These are phyloP conservation scores for Brachionus calyciflorus DNA, from an alignment of 1,140 invertebrate genomes.

Conservation along the genomic window DNA sequence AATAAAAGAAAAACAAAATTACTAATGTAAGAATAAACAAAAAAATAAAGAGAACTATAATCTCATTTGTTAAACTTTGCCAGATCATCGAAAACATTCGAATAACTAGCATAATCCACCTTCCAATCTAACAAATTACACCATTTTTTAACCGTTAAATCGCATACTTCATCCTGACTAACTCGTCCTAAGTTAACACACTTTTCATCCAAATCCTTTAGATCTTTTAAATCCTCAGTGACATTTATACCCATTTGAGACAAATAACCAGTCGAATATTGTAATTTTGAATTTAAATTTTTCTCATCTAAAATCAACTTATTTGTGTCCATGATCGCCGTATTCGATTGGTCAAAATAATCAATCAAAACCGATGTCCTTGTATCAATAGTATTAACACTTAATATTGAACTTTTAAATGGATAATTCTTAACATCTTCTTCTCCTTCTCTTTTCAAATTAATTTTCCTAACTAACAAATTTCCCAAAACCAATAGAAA, in stretches of 20 bases:
- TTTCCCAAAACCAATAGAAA: conserved; percentile 6
- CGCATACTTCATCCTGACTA: not conserved
- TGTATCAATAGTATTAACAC: conserved; percentile 25
- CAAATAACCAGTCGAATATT: conserved; percentile 29
- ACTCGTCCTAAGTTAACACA: not conserved
- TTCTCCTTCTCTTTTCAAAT: not conserved
- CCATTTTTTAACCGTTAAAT: conserved; percentile 5
- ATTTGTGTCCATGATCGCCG: not conserved
- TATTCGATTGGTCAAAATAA: conserved; percentile 4
- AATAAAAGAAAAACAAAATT: no score
- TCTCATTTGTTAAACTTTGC: not conserved
- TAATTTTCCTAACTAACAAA: not conserved
- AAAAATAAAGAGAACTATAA: no score
- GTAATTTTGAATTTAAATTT: not conserved
- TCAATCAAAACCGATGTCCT: conserved; percentile 4
- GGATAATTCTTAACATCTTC: not conserved
- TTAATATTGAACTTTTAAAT: not conserved
- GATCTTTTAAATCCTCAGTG: not conserved
- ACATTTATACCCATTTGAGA: conserved; percentile 32
- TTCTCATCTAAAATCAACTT: conserved; percentile 31
- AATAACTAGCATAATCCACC: not conserved
- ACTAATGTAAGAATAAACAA: no score
- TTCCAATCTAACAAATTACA: conserved; percentile 35
- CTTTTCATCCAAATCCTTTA: not conserved
- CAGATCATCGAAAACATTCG: not conserved